phyloP scores from a whole-genome alignment of 2,113 vertebrate species.

The Gymnocephalus cernua region DNA sequence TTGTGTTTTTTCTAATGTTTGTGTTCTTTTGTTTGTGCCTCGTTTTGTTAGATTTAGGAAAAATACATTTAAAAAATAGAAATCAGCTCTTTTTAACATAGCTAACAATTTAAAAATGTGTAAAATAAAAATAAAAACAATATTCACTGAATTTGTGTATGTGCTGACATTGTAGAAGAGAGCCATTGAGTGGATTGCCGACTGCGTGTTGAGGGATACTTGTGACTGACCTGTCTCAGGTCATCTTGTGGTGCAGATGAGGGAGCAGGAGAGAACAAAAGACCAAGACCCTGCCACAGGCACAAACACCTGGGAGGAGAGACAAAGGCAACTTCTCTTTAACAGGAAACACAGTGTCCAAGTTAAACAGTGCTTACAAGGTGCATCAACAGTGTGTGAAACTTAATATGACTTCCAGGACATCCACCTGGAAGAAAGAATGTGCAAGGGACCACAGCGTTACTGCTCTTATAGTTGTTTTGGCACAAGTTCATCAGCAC shows the following conservation, averaged over 20 bases:
- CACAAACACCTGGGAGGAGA: slow-evolving; percentile 65
- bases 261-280: slow-evolving; percentile 60
- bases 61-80: neutral
- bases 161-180: slow-evolving; percentile 15
- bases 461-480: slow-evolving; percentile 41
- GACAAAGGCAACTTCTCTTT: slow-evolving; percentile 59
- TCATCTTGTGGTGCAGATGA: slow-evolving; percentile 38
- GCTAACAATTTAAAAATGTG: neutral
- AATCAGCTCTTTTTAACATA: neutral
- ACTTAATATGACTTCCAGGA: slow-evolving; percentile 50
- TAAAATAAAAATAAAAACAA: slow-evolving; percentile 2
- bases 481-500: slow-evolving; percentile 17
- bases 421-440: slow-evolving; percentile 35
- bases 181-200: slow-evolving; percentile 28
- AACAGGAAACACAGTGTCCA: slow-evolving; percentile 65
- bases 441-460: slow-evolving; percentile 15
- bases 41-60: neutral
- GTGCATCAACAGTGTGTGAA: slow-evolving; percentile 55
- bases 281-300: slow-evolving; percentile 64
- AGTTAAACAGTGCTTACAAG: slow-evolving; percentile 62
- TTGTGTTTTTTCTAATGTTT: neutral
- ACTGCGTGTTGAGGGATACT: slow-evolving; percentile 21
- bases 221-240: slow-evolving; percentile 62
- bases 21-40: accelerated
- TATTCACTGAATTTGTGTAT: neutral